Percentiles rank a stretch among this genome's conserved stretches.
These are phyloP conservation scores for Drosophila robusta DNA, from an alignment of 2,888 invertebrate genomes.

Conservation along the genomic window DNA sequence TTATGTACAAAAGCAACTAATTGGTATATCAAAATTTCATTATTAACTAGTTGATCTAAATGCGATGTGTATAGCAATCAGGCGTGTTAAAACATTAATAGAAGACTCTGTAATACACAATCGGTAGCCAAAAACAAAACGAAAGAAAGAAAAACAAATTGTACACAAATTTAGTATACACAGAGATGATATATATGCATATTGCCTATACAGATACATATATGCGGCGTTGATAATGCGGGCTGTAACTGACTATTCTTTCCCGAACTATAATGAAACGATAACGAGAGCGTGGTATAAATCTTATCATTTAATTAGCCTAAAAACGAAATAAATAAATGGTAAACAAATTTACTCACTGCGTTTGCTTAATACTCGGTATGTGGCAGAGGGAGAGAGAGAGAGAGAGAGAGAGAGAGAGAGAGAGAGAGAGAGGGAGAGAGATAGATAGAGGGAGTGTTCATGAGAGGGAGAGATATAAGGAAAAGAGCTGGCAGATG, in stretches of 20 bases:
- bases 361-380: neutral
- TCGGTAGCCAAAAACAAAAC: constrained; percentile 3
- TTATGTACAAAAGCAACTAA: constrained; percentile 58
- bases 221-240: constrained; percentile 1
- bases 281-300: constrained; percentile 12
- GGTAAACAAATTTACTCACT: constrained; percentile 21
- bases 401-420: neutral
- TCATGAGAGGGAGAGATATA: neutral
- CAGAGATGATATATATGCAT: constrained; percentile 12
- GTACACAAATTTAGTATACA: constrained; percentile 31
- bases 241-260: constrained; percentile 22
- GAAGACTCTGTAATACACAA: constrained; percentile 11
- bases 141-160: constrained; percentile 13
- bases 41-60: constrained; percentile 11
- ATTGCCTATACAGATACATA: constrained; percentile 21
- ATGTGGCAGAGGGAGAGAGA: neutral
- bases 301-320: constrained; percentile 51
- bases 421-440: neutral
- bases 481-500: too few relatives aligned
- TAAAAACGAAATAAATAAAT: constrained; percentile 48
- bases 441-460: neutral
- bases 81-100: constrained; percentile 6
- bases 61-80: constrained; percentile 6
- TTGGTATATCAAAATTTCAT: constrained; percentile 42
- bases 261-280: constrained; percentile 17